phyloP scores from a whole-genome alignment of 1,140 invertebrate species.

The Nixonia krombeini region DNA sequence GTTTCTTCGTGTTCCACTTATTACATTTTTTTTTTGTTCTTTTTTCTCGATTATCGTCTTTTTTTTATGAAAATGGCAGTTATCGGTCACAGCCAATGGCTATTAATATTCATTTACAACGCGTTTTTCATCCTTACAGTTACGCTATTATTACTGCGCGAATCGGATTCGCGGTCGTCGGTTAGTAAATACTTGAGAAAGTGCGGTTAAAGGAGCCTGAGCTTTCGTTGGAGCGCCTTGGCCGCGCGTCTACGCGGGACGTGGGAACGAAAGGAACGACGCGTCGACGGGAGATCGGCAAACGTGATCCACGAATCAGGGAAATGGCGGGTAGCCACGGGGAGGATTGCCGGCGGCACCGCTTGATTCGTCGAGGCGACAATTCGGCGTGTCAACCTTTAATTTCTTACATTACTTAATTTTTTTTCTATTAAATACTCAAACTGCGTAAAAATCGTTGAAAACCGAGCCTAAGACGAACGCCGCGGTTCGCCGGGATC shows the following conservation, averaged over 20 bases:
- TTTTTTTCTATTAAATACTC: no score
- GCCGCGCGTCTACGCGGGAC: neutral
- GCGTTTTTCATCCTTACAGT: constrained; percentile 18
- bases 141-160: constrained; percentile 8
- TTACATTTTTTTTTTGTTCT: constrained; percentile 1
- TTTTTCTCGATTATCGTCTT: constrained; percentile 34
- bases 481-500: no score
- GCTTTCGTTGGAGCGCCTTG: neutral
- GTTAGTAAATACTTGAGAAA: constrained; percentile 8
- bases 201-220: constrained; percentile 31
- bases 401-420: no score
- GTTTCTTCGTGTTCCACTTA: constrained; percentile 5
- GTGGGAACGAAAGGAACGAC: neutral
- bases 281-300: neutral
- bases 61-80: constrained; percentile 71
- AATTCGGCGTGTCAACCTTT: no score
- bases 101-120: constrained; percentile 65
- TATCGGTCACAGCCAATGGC: constrained; percentile 73
- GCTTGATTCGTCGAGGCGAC: no score
- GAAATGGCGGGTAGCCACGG: no score
- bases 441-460: no score
- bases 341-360: no score
- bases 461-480: no score
- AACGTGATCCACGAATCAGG: no score
- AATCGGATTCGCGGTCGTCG: no score